Conservation (phyloP, 2,888 invertebrate species). For the Boloria euphrosyne region DNA sequence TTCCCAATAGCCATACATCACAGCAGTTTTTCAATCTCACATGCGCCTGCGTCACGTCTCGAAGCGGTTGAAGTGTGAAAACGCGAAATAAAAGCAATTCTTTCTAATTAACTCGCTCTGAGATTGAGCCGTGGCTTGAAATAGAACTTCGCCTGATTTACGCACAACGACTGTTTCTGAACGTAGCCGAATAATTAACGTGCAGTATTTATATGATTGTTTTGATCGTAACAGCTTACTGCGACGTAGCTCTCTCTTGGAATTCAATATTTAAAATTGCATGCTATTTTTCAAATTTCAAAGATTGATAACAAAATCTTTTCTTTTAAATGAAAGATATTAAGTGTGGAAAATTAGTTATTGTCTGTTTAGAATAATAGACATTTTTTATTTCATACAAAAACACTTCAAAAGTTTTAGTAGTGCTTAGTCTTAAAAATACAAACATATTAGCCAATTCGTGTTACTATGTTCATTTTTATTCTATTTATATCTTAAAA, state of each 20-base stretch:
- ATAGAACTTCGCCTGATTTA: slow-evolving; percentile 76
- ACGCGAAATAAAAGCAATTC: slow-evolving; percentile 81
- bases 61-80: slow-evolving; percentile 67
- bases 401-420: neutral
- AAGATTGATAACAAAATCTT: slow-evolving; percentile 1
- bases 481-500: no score
- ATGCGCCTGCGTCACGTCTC: slow-evolving; percentile 64
- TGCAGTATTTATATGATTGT: slow-evolving; percentile 76
- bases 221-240: slow-evolving; percentile 74
- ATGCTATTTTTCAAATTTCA: slow-evolving; percentile 15
- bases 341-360: slow-evolving; percentile 15
- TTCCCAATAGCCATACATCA: slow-evolving; percentile 58
- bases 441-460: no score
- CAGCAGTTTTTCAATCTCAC: slow-evolving; percentile 54
- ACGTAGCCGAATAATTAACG: slow-evolving; percentile 75
- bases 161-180: slow-evolving; percentile 69
- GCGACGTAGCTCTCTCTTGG: slow-evolving; percentile 46
- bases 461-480: no score
- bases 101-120: slow-evolving; percentile 77
- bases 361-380: neutral
- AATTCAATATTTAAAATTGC: slow-evolving; percentile 41
- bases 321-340: slow-evolving; percentile 6
- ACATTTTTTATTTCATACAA: neutral
- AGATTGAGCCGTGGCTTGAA: slow-evolving; percentile 66
- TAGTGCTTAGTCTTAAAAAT: no score